Base-by-base conservation (phyloP, 2,888 invertebrate genomes). In the Campopleginae sp. region DNA sequence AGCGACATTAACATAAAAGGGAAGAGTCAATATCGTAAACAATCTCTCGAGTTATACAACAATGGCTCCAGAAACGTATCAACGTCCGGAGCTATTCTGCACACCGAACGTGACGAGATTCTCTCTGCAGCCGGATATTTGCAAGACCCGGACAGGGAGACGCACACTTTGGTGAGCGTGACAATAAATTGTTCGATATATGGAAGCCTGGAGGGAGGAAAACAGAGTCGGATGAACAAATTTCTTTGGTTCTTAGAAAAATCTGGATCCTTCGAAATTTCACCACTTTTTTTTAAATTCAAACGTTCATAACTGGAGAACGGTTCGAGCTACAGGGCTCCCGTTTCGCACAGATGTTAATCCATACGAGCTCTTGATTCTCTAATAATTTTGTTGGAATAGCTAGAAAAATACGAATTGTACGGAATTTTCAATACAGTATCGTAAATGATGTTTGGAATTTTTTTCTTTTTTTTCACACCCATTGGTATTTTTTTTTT, bases 11-110 rank as follows among this genome's bases (percentile, higher is more conserved):
- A 91, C 91, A 91, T 91, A 91, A 91, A 91, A 91, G 90, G 87
- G 90, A 92, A 92, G 91, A 92, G 92, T 92, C 92, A 92, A 92
- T 93, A 92, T 93, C 92, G 90, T 93, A 93, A 93, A 92, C 86
- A 88, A 88, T 88, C 82, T 88, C 82, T 88, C 80, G 68, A 79
- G 74, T 85, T 85, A n/a, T n/a, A 86, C 82, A 87, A 88, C 87
- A 86, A 87, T 86, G 87, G 87, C 80, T 82, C 78, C 84, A 74
- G 72, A 74, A 80, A 74, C 80, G 63, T 66, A 74, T 74, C 74
- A 80, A 74, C 80, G 66, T 80, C 80, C 80, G 74, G 65, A 33
- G 80, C 42, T 51, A 72, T 80, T 74, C 63, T 58, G 38, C 19
- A 46, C 44, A 46, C 44, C 19, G 38, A 54, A 80, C 68, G 71